A percentile compares a stretch with the other conserved stretches of the same genome.
Conservation (phyloP, 2,888 invertebrate genomes). For the Stegophylla sp. region DNA sequence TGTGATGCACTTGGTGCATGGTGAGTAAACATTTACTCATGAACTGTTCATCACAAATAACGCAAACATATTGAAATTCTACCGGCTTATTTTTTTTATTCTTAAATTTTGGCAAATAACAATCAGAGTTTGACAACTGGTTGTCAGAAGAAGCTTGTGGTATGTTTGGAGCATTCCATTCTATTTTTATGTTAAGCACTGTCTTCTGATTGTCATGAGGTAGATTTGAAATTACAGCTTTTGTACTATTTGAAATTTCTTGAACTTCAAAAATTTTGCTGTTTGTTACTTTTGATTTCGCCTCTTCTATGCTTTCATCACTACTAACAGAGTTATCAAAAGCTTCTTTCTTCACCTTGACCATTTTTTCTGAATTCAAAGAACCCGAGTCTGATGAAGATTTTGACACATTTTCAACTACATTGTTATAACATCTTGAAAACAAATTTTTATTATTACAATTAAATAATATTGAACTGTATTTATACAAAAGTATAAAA, state of each 20-base stretch:
- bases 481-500: not conserved
- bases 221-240: conserved; percentile 13
- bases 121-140: not conserved
- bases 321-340: conserved; percentile 1
- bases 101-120: not conserved
- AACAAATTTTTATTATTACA: too few relatives aligned
- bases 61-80: conserved; percentile 32
- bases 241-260: conserved; percentile 47
- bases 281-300: not conserved
- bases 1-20: conserved; percentile 53
- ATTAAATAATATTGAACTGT: not conserved
- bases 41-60: conserved; percentile 44
- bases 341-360: conserved; percentile 22
- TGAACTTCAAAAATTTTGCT: not conserved
- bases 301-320: not conserved
- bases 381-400: conserved; percentile 14
- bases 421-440: conserved; percentile 43
- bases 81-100: not conserved
- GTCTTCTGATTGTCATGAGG: conserved; percentile 13
- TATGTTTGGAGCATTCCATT: conserved; percentile 19
- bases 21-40: conserved; percentile 43
- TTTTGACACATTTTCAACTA: not conserved
- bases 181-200: not conserved
- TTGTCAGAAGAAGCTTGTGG: conserved; percentile 24
- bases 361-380: conserved; percentile 14